These are phyloP conservation scores for Eledone cirrhosa DNA, from an alignment of 2,888 invertebrate species.

Conservation along the genomic window DNA sequence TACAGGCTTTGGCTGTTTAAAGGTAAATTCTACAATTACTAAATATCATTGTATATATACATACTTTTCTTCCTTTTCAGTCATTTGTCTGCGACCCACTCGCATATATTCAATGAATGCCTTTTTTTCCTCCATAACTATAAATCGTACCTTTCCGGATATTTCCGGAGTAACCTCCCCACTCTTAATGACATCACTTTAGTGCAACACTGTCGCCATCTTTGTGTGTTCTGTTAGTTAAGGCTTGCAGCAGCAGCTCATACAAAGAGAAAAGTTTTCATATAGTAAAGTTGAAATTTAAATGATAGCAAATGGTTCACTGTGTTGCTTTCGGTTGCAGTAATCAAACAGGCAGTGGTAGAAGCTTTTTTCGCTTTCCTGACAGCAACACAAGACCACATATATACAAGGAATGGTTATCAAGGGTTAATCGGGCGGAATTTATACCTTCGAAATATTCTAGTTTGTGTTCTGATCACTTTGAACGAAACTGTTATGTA, in stretches of 20 bases:
- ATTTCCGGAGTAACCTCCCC: constrained; percentile 12
- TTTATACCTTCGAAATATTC: constrained; percentile 24
- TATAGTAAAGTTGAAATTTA: too few relatives aligned
- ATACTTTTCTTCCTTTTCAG: too few relatives aligned
- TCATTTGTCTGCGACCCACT: too few relatives aligned
- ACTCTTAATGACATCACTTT: constrained; percentile 21
- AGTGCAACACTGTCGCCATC: constrained; percentile 23
- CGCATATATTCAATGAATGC: too few relatives aligned
- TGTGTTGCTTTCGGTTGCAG: constrained; percentile 24
- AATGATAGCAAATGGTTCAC: not conserved
- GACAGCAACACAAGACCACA: constrained; percentile 11
- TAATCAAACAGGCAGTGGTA: constrained; percentile 25
- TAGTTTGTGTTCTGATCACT: constrained; percentile 20
- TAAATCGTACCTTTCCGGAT: not conserved
- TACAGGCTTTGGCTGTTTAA: too few relatives aligned
- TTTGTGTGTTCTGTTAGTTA: not conserved
- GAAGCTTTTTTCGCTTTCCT: constrained; percentile 20
- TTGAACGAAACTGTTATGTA: constrained; percentile 5
- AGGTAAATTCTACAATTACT: too few relatives aligned
- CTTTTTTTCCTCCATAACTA: too few relatives aligned
- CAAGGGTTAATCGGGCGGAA: constrained; percentile 4
- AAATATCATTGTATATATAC: too few relatives aligned
- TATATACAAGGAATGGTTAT: constrained; percentile 6
- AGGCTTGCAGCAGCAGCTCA: too few relatives aligned
- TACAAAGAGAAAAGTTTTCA: too few relatives aligned